Conservation (phyloP, 1,140 invertebrate species). For the Calliopsis andreniformis region DNA sequence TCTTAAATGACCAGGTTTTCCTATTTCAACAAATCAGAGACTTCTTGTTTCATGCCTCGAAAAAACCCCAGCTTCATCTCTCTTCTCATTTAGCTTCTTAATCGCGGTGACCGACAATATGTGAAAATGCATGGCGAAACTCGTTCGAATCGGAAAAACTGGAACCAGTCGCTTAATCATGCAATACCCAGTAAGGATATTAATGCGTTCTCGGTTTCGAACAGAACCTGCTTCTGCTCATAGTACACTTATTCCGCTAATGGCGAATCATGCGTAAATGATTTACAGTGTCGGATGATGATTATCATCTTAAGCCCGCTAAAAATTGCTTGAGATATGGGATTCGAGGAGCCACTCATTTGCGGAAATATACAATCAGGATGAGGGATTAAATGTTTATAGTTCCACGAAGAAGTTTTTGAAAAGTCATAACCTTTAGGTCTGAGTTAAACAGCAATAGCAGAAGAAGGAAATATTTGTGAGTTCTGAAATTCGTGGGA, state of each 20-base stretch:
- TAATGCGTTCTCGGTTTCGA: slow-evolving; percentile 13
- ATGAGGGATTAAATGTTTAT: too few relatives aligned
- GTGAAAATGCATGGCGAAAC: background rate
- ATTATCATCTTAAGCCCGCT: background rate
- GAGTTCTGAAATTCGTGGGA: too few relatives aligned
- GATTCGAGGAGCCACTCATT: background rate
- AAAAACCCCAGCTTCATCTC: background rate
- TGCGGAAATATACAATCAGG: too few relatives aligned
- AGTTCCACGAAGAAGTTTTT: background rate
- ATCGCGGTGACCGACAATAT: slow-evolving; percentile 2
- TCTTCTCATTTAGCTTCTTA: background rate
- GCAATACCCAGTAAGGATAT: slow-evolving; percentile 18
- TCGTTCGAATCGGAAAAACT: slow-evolving; percentile 23
- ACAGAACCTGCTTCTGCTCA: slow-evolving; percentile 22
- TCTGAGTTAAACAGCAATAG: too few relatives aligned
- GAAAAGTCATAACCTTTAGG: too few relatives aligned
- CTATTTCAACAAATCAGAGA: background rate
- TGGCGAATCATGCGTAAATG: slow-evolving; percentile 1
- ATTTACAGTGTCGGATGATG: background rate
- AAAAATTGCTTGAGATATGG: background rate
- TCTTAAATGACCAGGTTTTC: background rate
- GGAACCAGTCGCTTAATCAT: slow-evolving; percentile 18
- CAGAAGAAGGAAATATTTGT: too few relatives aligned
- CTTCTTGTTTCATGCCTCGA: background rate
- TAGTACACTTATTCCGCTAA: slow-evolving; percentile 29